Evolutionary conservation across 2,797 vertebrate species (phyloP), one percentile per base, ranked within the genome.

Genomic region (Scolopax rusticola): DNA sequence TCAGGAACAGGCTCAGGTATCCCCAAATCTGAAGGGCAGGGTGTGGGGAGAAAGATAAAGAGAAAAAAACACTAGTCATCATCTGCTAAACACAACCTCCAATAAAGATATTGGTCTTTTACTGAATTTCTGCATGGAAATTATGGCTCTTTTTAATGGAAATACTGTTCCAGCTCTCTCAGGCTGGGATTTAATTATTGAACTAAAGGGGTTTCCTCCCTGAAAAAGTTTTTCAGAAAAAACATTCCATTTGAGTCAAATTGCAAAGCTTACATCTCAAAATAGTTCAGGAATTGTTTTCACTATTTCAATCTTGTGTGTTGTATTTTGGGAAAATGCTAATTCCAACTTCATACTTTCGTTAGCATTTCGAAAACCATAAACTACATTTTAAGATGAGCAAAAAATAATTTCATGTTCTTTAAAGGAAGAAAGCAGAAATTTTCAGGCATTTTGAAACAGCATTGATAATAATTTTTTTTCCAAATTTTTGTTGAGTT

Each of bases 231-330:
- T 92, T 92, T 80, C 12, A 41, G 56, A n/a, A 87, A 94, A 89
- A 77, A 64, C 30, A 67, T 86, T 88, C 65, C 40, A 47, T 63
- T 82, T 84, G 74, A 91, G 78, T 87, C 67, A 89, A 93, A 77
- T 60, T 84, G 69, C 73, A 92, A 95, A 81, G 48, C 60, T 50
- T 65, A 32, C 30, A 75, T 87, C 86, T 95, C 86, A 84, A 93
- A 89, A 77, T 63, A 87, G 83, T 87, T 91, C 54, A 71, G 70
- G 43, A 92, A 86, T 84, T 74, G 57, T 70, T 90, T 92, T 89
- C 15, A 12, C 69, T 84, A 14, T 77, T 87, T 87, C 32, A 19
- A 18, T 75, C 79, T 94, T 65, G 24, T 80, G 27, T 51, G 15
- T 19, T 56, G 45, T 21, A 57, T 51, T 43, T 90, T 33, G 69